phyloP scores from a whole-genome alignment of 2,113 vertebrate genomes.

The Garra rufa region DNA sequence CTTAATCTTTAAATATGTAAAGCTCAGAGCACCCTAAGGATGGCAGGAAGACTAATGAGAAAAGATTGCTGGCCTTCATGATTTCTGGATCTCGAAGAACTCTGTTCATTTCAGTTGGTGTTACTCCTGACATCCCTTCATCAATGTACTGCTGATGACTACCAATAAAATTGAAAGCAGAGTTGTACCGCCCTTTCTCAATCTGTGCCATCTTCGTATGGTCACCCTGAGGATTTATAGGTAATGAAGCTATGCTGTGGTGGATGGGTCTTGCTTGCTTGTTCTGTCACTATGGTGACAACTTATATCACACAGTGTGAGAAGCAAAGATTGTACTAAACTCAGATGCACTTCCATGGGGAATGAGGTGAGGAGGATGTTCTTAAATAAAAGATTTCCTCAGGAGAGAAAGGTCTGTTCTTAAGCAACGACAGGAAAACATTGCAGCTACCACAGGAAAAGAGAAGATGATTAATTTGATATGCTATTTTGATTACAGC shows the following conservation, averaged over 20 bases:
- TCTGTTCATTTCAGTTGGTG: neutral
- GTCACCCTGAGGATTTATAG: neutral
- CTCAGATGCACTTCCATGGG: constrained; percentile 15
- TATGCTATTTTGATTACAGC: neutral
- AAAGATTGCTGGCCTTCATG: neutral
- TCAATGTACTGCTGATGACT: neutral
- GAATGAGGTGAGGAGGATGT: constrained; percentile 24
- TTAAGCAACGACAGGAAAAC: neutral
- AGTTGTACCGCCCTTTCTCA: neutral
- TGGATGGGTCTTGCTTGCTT: neutral
- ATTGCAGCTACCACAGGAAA: neutral
- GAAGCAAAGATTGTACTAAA: constrained; percentile 17
- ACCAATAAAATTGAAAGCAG: neutral
- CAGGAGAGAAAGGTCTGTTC: constrained; percentile 7
- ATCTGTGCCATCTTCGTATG: neutral
- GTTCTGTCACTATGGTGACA: constrained; percentile 30
- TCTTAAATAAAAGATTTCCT: constrained; percentile 44
- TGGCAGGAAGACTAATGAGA: constrained; percentile 24
- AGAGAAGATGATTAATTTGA: neutral
- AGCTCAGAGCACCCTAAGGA: neutral
- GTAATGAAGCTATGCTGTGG: constrained; percentile 21
- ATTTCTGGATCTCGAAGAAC: neutral
- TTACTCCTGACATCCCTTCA: neutral
- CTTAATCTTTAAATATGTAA: constrained; percentile 35
- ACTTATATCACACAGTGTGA: constrained; percentile 5